phyloP scores from a whole-genome alignment of 2,888 invertebrate species.

The Perizoma flavofasciatum region DNA sequence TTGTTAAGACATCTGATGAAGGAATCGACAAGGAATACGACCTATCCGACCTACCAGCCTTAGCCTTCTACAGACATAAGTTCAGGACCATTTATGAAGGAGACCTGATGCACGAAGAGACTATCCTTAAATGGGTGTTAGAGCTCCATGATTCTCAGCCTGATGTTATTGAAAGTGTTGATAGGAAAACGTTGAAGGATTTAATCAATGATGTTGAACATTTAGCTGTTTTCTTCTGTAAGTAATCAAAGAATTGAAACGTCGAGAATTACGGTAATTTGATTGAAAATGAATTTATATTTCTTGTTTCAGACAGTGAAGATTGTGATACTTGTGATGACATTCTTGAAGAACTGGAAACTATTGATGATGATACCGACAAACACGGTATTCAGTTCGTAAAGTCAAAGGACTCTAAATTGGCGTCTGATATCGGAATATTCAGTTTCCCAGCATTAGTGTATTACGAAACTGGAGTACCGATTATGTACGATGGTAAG shows the following conservation, averaged over 20 bases:
- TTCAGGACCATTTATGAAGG: slow-evolving; percentile 95
- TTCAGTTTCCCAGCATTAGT: slow-evolving; percentile 96
- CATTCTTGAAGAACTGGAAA: slow-evolving; percentile 94
- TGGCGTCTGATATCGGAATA: slow-evolving; percentile 95
- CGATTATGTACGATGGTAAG: slow-evolving; percentile 98
- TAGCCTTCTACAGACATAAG: slow-evolving; percentile 94
- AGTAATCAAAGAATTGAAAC: slow-evolving; percentile 57
- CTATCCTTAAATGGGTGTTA: slow-evolving; percentile 94
- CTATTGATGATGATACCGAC: slow-evolving; percentile 96
- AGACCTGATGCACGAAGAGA: slow-evolving; percentile 96
- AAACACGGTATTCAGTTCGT: slow-evolving; percentile 97
- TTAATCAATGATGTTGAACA: slow-evolving; percentile 95
- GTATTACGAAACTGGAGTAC: slow-evolving; percentile 96
- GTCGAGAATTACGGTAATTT: too few species aligned
- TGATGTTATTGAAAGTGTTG: slow-evolving; percentile 95
- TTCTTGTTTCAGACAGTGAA: slow-evolving; percentile 87
- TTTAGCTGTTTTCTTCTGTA: slow-evolving; percentile 96
- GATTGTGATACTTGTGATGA: slow-evolving; percentile 93
- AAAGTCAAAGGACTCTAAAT: slow-evolving; percentile 94
- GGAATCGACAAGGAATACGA: slow-evolving; percentile 95
- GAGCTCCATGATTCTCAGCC: slow-evolving; percentile 92
- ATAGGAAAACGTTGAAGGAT: slow-evolving; percentile 94
- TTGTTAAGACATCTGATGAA: slow-evolving; percentile 95
- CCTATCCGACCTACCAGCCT: slow-evolving; percentile 89
- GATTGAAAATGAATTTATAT: too few species aligned